Conservation (phyloP, 2,888 invertebrate genomes). For the Micropterix aruncella region DNA sequence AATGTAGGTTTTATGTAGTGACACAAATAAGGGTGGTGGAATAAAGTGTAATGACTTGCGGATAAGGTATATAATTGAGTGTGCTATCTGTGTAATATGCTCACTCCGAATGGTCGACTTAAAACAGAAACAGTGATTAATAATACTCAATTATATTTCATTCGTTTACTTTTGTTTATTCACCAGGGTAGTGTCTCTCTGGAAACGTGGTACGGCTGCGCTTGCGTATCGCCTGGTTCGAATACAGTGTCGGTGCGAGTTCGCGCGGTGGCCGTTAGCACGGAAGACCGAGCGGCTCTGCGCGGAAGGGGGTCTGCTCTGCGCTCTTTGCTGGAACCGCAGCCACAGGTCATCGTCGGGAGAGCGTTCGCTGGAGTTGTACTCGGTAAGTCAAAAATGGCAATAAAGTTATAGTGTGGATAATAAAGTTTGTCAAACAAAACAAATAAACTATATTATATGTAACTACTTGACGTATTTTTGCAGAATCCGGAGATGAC, state of each 20-base stretch:
- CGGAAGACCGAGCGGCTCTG: constrained; percentile 25
- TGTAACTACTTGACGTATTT: too few species aligned
- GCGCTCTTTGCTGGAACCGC: constrained; percentile 19
- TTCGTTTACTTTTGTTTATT: too few species aligned
- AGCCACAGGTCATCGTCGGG: constrained; percentile 22
- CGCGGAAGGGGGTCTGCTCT: constrained; percentile 25
- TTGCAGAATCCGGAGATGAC: background rate
- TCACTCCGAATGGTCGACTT: too few species aligned
- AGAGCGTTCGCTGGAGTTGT: constrained; percentile 24
- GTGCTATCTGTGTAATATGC: too few species aligned
- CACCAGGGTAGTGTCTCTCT: background rate
- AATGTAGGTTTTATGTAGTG: too few species aligned
- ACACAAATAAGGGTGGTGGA: too few species aligned
- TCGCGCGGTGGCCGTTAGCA: constrained; percentile 30
- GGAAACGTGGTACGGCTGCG: background rate
- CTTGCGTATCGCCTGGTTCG: background rate
- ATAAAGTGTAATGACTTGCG: too few species aligned
- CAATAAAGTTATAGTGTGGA: background rate
- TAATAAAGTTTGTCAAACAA: background rate
- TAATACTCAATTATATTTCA: too few species aligned
- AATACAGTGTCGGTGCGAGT: constrained; percentile 19
- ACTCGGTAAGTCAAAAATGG: background rate
- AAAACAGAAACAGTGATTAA: too few species aligned
- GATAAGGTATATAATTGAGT: too few species aligned
- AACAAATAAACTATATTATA: too few species aligned